Percentiles rank a stretch among this genome's conserved stretches.
Evolutionary conservation across 2,113 vertebrate species (phyloP).

Genomic region (Scophthalmus maximus): DNA sequence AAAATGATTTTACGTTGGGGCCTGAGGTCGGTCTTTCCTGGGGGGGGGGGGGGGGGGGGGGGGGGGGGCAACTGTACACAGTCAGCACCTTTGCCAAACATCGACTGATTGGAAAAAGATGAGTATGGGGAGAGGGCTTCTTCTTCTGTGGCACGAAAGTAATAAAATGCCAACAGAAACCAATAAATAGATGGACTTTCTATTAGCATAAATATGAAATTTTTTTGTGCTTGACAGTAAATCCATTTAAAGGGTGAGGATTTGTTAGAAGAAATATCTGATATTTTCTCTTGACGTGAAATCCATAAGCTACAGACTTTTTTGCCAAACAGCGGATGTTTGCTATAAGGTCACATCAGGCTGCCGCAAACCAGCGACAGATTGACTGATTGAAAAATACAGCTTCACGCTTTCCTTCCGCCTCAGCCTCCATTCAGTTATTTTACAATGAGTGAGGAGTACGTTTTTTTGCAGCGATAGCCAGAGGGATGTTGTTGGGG

Average conservation of each 20-base stretch:
- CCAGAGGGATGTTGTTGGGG: conserved; percentile 34
- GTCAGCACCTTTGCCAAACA: conserved; percentile 73
- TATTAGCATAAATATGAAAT: conserved; percentile 76
- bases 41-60: not conserved
- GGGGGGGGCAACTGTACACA: conserved; percentile 39
- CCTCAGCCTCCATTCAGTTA: conserved; percentile 36
- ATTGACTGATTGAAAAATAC: conserved; percentile 57
- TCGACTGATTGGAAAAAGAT: conserved; percentile 63
- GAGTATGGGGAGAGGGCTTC: conserved; percentile 50
- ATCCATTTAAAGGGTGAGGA: conserved; percentile 76
- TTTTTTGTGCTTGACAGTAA: conserved; percentile 72
- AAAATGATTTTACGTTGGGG: conserved; percentile 43
- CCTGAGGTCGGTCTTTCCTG: conserved; percentile 33
- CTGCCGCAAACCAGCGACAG: conserved; percentile 37
- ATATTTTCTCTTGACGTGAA: conserved; percentile 74
- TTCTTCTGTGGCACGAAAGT: conserved; percentile 57
- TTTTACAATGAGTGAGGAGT: conserved; percentile 34
- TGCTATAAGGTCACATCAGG: conserved; percentile 75
- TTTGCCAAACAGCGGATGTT: conserved; percentile 69
- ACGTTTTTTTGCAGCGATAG: conserved; percentile 48
- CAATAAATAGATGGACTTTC: conserved; percentile 75
- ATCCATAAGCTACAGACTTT: conserved; percentile 78
- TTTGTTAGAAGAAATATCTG: conserved; percentile 77
- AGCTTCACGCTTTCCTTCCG: conserved; percentile 33
- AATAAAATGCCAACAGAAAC: conserved; percentile 75